Conservation (phyloP, 2,113 vertebrate species). For the Empidonax alnorum region DNA sequence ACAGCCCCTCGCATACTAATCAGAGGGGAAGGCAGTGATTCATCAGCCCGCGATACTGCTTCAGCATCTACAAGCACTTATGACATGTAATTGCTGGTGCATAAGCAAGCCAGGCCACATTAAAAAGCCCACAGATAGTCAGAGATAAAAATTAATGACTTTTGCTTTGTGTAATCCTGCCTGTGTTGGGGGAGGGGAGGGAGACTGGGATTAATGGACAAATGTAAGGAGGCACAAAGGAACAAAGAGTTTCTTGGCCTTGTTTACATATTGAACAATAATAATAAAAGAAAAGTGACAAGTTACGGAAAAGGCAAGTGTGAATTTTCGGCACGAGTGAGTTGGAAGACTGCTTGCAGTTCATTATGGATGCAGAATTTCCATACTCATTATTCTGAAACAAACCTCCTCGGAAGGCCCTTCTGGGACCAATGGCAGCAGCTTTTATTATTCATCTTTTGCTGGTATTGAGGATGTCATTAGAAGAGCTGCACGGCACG, state of each 20-base stretch:
- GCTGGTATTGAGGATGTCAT: constrained; percentile 56
- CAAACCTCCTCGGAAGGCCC: constrained; percentile 73
- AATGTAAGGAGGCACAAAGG: constrained; percentile 81
- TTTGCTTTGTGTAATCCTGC: constrained; percentile 88
- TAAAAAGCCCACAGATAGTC: constrained; percentile 88
- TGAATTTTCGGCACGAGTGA: constrained; percentile 81
- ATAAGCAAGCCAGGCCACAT: constrained; percentile 87
- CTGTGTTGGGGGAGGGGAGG: constrained; percentile 68
- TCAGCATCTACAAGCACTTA: constrained; percentile 87
- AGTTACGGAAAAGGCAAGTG: constrained; percentile 78
- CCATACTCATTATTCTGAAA: constrained; percentile 77
- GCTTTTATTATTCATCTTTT: constrained; percentile 72
- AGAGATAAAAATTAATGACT: constrained; percentile 91
- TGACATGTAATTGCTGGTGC: constrained; percentile 88
- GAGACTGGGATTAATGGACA: constrained; percentile 80
- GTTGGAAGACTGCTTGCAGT: constrained; percentile 76
- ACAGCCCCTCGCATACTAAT: constrained; percentile 82
- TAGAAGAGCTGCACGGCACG: constrained; percentile 16
- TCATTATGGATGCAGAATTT: constrained; percentile 78
- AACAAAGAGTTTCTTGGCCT: constrained; percentile 81
- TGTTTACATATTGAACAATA: constrained; percentile 83
- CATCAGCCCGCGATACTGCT: constrained; percentile 80
- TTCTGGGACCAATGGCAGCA: constrained; percentile 65
- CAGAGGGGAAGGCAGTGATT: constrained; percentile 81
- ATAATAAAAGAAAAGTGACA: constrained; percentile 81